Evolutionary conservation across 2,797 vertebrate species (phyloP).

Genomic region (Erpetoichthys calabaricus): DNA sequence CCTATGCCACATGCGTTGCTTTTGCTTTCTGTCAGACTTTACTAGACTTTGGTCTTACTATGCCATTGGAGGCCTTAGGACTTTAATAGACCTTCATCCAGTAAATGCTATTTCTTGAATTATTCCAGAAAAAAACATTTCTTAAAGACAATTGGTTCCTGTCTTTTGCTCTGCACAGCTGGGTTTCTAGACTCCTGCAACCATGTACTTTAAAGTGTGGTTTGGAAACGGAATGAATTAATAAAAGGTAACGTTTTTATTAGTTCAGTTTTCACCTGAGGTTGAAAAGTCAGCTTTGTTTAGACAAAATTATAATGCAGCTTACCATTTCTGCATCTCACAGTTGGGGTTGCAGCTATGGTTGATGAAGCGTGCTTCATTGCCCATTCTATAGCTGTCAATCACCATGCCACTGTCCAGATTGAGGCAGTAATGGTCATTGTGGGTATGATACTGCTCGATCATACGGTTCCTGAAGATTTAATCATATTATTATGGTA

Average conservation of each 20-base stretch:
- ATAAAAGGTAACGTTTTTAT: background rate
- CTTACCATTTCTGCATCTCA: conserved; percentile 98
- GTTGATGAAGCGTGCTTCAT: conserved; percentile 96
- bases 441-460: conserved; percentile 94
- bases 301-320: background rate
- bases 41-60: too few relatives aligned
- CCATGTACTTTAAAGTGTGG: too few relatives aligned
- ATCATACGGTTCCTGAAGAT: conserved; percentile 85
- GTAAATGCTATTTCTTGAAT: too few relatives aligned
- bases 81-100: too few relatives aligned
- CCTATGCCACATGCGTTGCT: too few relatives aligned
- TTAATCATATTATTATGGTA: background rate
- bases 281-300: background rate
- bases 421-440: conserved; percentile 95
- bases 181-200: too few relatives aligned
- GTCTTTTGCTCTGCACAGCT: too few relatives aligned
- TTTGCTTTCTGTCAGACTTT: too few relatives aligned
- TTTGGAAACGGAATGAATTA: too few relatives aligned
- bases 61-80: too few relatives aligned
- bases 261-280: background rate
- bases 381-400: conserved; percentile 97
- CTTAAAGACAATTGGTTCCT: too few relatives aligned
- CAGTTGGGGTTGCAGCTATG: conserved; percentile 98
- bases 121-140: too few relatives aligned
- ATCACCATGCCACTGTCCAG: conserved; percentile 98